Evolutionary conservation across 2,113 vertebrate genomes (phyloP).

Genomic region (Chiloscyllium plagiosum): DNA sequence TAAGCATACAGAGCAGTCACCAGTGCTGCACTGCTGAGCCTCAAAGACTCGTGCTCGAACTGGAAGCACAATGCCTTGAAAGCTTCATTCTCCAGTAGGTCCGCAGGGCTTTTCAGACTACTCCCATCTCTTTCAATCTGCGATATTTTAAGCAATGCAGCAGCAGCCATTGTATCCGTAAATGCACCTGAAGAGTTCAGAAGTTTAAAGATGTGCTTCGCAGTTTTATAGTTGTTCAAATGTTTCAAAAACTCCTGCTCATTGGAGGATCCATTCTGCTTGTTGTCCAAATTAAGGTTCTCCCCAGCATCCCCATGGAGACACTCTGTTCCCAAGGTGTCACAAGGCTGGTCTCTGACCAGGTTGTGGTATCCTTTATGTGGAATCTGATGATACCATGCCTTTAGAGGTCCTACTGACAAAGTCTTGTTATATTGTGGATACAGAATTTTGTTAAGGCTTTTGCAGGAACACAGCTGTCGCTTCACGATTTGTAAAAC

Average conservation of each 20-base stretch:
- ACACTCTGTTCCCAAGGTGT: constrained; percentile 46
- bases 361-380: constrained; percentile 50
- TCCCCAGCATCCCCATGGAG: constrained; percentile 46
- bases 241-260: constrained; percentile 51
- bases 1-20: constrained; percentile 67
- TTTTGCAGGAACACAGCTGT: neutral
- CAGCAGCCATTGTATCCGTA: constrained; percentile 62
- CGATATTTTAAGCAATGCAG: constrained; percentile 67
- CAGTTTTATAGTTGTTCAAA: constrained; percentile 54
- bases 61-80: constrained; percentile 67
- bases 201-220: constrained; percentile 62
- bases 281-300: constrained; percentile 44
- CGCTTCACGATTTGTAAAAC: constrained; percentile 26
- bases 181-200: constrained; percentile 53
- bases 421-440: constrained; percentile 39
- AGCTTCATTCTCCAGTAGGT: constrained; percentile 54
- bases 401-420: constrained; percentile 39
- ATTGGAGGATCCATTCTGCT: constrained; percentile 48
- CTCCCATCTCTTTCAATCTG: constrained; percentile 58
- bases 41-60: constrained; percentile 59
- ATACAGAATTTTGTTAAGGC: constrained; percentile 25
- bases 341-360: constrained; percentile 46
- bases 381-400: constrained; percentile 38
- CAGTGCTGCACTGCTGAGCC: constrained; percentile 59
- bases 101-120: constrained; percentile 48